Evolutionary conservation across 2,113 vertebrate genomes (phyloP).

Genomic region (Chrysemys picta): DNA sequence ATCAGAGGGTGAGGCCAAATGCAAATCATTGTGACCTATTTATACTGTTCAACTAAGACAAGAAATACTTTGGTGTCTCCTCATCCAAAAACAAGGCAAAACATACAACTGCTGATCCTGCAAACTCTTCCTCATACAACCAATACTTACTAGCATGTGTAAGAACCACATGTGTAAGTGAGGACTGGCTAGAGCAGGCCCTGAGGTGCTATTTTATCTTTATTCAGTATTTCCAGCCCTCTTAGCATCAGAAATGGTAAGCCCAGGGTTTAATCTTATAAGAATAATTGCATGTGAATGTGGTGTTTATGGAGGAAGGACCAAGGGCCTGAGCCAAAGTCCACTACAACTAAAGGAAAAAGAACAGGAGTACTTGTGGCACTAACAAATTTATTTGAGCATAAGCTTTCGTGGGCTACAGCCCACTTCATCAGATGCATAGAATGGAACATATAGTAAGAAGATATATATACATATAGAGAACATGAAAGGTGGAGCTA

Average conservation of each 20-base stretch:
- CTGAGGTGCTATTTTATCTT: neutral
- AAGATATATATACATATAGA: too few species aligned
- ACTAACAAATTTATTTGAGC: too few species aligned
- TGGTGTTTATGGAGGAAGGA: neutral
- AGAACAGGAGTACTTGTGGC: too few species aligned
- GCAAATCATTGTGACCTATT: slow-evolving; percentile 1
- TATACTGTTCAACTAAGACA: slow-evolving; percentile 33
- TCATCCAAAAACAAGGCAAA: slow-evolving; percentile 45
- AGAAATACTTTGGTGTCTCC: neutral
- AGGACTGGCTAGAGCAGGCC: neutral
- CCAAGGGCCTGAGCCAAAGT: neutral
- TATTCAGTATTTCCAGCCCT: neutral
- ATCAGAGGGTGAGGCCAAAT: slow-evolving; percentile 28
- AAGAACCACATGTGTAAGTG: neutral
- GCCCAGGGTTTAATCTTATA: neutral
- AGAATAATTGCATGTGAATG: neutral
- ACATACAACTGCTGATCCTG: accelerated
- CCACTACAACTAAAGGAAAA: too few species aligned
- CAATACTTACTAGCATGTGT: neutral
- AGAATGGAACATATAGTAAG: too few species aligned
- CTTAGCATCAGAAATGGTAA: neutral
- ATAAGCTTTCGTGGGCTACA: too few species aligned
- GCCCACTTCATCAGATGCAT: too few species aligned
- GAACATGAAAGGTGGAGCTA: too few species aligned
- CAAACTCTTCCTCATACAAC: neutral